Base-by-base conservation (phyloP, 2,888 invertebrate genomes). In the Eristalis intricaria region DNA sequence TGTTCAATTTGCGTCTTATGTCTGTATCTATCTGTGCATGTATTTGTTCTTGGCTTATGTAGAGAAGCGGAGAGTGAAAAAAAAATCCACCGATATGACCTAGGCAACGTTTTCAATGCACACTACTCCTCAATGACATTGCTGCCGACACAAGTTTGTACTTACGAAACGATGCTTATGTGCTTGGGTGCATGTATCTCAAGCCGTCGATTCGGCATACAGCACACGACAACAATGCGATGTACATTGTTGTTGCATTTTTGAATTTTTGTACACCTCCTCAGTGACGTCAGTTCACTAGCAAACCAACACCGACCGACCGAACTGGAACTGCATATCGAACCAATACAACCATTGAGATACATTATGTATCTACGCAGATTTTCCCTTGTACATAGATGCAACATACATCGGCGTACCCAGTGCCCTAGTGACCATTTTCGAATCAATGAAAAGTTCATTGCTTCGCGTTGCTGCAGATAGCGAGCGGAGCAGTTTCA, bases 371-470 rank as follows among this genome's bases (percentile, higher is more conserved):
- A 80, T 23, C 75, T 78, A 78, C 78, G 75, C 78, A 83, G 74
- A 50, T 63, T 50, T 50, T 50, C 60, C 58, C 22, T 11, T 15
- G 35, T 71, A 80, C 61, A 84, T 84, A 84, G 35, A 71, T 79
- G 66, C 78, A 83, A 79, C 50, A 71, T 58, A 61, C 40, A 58
- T 60, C 60, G 26, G 15, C 60, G 68, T 80, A 87, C 87, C 87
- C 68, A 87, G 87, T 87, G 87, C 79, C 87, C 87, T 66, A 87
- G 84, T 87, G 87, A 87, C 84, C 87, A 87, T 85, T 85, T 86
- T 84, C 69, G 86, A 86, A 89, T 89, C 88, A 88, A 89, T 89
- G 89, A 86, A 89, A 88, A 89, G 89, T 89, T 89, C 89, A 89
- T 89, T 89, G 89, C 88, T 89, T 89, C 77, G 65, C 65, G 77